These are phyloP conservation scores for Drosophila melanica DNA, from an alignment of 1,140 invertebrate species.

Conservation along the genomic window DNA sequence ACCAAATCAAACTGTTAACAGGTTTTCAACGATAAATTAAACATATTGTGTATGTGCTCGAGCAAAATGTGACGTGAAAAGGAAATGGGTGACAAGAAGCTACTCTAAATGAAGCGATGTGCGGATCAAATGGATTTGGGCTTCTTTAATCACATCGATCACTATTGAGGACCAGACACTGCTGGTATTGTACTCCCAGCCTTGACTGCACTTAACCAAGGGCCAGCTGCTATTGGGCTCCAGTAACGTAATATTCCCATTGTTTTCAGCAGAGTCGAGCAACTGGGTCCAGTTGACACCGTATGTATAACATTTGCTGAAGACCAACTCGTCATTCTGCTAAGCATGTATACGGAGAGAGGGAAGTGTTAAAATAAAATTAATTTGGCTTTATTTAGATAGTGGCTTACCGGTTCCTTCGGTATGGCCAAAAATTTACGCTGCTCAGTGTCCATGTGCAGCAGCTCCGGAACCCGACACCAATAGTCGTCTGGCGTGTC, in stretches of 20 bases:
- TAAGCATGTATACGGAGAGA: constrained; percentile 35
- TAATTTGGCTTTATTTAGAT: no score
- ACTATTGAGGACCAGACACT: constrained; percentile 90
- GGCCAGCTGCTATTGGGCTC: constrained; percentile 86
- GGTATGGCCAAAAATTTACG: constrained; percentile 89
- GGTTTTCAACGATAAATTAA: constrained; percentile 35
- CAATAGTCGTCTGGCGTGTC: constrained; percentile 90
- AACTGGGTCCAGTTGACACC: constrained; percentile 89
- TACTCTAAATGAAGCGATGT: constrained; percentile 48
- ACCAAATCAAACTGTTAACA: constrained; percentile 91
- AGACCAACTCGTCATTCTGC: constrained; percentile 85
- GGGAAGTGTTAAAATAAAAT: no score
- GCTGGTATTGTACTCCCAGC: constrained; percentile 91
- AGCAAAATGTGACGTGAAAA: constrained; percentile 6
- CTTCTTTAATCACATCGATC: constrained; percentile 88
- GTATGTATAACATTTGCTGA: constrained; percentile 88
- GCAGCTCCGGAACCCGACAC: constrained; percentile 89
- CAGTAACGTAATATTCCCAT: constrained; percentile 64
- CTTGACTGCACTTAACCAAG: constrained; percentile 88
- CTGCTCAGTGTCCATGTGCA: constrained; percentile 86
- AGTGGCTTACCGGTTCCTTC: constrained; percentile 76
- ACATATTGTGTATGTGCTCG: constrained; percentile 56
- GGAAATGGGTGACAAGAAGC: constrained; percentile 54
- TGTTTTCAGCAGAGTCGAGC: constrained; percentile 65
- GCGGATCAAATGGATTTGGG: background rate